Percentiles rank a stretch among this genome's conserved stretches.
phyloP scores from a whole-genome alignment of 2,797 vertebrate genomes.

The Leptatherina wallacei region DNA sequence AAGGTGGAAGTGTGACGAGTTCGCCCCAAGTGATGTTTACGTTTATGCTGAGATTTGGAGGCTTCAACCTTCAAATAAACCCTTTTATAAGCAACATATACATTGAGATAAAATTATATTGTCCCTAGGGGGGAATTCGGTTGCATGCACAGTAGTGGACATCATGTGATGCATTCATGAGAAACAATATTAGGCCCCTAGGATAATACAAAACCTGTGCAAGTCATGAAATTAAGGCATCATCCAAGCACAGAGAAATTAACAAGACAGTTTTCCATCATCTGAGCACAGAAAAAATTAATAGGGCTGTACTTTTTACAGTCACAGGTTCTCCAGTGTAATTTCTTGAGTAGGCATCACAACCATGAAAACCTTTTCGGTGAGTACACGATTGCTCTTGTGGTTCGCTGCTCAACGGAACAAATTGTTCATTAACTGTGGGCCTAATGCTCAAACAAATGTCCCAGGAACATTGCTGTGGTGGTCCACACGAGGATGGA shows the following conservation, averaged over 20 bases:
- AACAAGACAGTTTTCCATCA: constrained; percentile 43
- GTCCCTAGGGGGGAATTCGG: constrained; percentile 11
- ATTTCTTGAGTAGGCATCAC: constrained; percentile 63
- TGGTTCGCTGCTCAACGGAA: constrained; percentile 73
- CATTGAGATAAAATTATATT: constrained; percentile 17
- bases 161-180: constrained; percentile 27
- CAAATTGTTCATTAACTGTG: constrained; percentile 80
- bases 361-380: constrained; percentile 55
- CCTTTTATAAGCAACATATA: constrained; percentile 21
- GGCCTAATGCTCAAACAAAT: constrained; percentile 73
- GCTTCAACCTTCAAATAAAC: constrained; percentile 12
- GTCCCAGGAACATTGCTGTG: constrained; percentile 69
- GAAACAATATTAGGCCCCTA: constrained; percentile 15
- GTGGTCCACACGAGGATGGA: constrained; percentile 77
- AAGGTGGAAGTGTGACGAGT: constrained; percentile 37
- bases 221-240: constrained; percentile 51
- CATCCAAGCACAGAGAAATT: constrained; percentile 41
- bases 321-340: constrained; percentile 37
- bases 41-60: constrained; percentile 24
- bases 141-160: constrained; percentile 11
- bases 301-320: constrained; percentile 51
- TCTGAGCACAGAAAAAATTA: constrained; percentile 51
- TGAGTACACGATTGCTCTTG: constrained; percentile 45
- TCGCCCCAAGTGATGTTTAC: constrained; percentile 20
- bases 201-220: constrained; percentile 19